Conservation (phyloP, 2,888 invertebrate genomes). For the Catonia carolina region DNA sequence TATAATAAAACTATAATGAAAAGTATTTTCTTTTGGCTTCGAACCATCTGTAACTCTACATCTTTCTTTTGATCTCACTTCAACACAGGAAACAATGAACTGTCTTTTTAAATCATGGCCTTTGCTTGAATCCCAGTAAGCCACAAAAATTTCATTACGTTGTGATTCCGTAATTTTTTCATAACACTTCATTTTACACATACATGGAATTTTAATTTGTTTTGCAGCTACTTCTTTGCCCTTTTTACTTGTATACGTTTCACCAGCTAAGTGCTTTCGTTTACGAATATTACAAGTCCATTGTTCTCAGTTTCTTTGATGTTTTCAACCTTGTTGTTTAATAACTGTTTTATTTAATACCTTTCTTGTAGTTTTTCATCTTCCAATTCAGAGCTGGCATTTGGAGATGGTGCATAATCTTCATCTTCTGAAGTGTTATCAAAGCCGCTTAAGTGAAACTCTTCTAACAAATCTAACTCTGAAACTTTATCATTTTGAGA, state of each 20-base stretch:
- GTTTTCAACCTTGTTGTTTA: slow-evolving; percentile 8
- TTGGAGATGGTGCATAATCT: no score
- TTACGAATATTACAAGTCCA: slow-evolving; percentile 12
- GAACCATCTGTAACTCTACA: no score
- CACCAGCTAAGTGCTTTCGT: slow-evolving; percentile 6
- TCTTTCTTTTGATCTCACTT: slow-evolving; percentile 12
- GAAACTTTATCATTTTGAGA: no score
- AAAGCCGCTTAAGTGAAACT: no score
- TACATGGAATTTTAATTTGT: slow-evolving; percentile 17
- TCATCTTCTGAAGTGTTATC: no score
- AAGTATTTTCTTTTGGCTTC: no score
- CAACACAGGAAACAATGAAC: slow-evolving; percentile 5
- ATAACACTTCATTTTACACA: neutral
- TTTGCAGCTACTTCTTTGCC: slow-evolving; percentile 8
- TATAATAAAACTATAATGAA: no score
- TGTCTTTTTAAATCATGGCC: slow-evolving; percentile 14
- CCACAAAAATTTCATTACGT: slow-evolving; percentile 10
- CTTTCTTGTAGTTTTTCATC: no score
- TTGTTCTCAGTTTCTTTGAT: neutral
- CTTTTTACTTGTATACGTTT: slow-evolving; percentile 13
- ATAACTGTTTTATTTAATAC: no score
- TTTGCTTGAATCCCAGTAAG: slow-evolving; percentile 12
- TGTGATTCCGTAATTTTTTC: slow-evolving; percentile 11
- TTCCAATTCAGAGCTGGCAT: no score
- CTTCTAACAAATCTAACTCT: no score